Percentiles rank a stretch among this genome's conserved stretches.
Conservation (phyloP, 2,113 vertebrate species). For the Nannobrachium achirus region DNA sequence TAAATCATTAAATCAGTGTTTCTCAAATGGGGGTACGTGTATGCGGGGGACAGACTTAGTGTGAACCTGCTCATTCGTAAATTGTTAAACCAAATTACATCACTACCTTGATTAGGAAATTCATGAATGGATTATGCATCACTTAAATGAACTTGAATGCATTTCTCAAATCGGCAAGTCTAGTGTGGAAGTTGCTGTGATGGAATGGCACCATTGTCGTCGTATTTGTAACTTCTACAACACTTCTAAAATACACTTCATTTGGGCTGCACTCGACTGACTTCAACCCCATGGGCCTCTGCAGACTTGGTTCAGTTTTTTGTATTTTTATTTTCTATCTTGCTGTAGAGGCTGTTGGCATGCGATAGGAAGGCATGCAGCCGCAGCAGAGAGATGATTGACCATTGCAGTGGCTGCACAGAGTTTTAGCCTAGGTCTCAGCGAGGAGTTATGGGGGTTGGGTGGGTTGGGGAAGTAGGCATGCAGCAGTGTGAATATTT, state of each 20-base stretch:
- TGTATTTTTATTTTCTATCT: background rate
- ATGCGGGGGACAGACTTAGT: no score
- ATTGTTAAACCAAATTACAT: no score
- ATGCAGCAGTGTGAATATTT: slow-evolving; percentile 1
- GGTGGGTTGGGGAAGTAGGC: background rate
- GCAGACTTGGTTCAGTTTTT: background rate
- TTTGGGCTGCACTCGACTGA: background rate
- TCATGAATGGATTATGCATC: no score
- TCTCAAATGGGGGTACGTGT: no score
- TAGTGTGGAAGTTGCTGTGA: background rate
- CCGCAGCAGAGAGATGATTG: background rate
- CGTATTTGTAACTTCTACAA: background rate
- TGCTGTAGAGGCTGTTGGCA: background rate
- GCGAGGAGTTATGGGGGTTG: background rate
- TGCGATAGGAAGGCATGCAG: background rate
- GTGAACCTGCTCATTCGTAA: no score
- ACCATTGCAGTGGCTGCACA: background rate
- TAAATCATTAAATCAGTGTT: no score
- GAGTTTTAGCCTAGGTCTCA: background rate
- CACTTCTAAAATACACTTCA: background rate
- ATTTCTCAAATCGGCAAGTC: background rate
- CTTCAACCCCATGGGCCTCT: background rate
- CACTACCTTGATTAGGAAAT: no score
- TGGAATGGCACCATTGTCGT: background rate
- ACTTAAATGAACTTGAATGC: background rate